Evolutionary conservation across 2,113 vertebrate genomes (phyloP).

Genomic region (Silurus meridionalis): DNA sequence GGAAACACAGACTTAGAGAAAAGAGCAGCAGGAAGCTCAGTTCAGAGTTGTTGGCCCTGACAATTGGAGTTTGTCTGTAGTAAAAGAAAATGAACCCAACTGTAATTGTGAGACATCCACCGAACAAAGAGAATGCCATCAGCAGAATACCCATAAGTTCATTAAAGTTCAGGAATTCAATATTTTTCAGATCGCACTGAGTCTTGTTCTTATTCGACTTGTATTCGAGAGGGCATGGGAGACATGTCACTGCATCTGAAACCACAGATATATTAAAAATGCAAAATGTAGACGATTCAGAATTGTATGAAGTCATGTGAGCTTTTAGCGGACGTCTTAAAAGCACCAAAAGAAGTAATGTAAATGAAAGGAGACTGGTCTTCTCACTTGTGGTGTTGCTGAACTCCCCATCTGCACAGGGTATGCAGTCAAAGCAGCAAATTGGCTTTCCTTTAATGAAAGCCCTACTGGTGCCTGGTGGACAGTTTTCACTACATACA

Average conservation of each 20-base stretch:
- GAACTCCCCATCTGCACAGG: conserved; percentile 74
- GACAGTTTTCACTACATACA: conserved; percentile 74
- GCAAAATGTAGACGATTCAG: conserved; percentile 61
- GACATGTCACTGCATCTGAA: conserved; percentile 77
- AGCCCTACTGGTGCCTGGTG: conserved; percentile 68
- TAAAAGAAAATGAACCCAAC: conserved; percentile 72
- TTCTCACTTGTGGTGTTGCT: conserved; percentile 78
- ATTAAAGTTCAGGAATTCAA: conserved; percentile 72
- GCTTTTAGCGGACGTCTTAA: conserved; percentile 60
- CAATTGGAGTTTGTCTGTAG: conserved; percentile 72
- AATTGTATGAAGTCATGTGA: conserved; percentile 54
- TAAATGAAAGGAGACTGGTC: conserved; percentile 59
- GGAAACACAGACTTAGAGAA: conserved; percentile 72
- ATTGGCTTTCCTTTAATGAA: conserved; percentile 72
- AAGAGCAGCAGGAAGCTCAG: conserved; percentile 75
- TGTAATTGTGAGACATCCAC: conserved; percentile 67
- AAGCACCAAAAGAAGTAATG: conserved; percentile 60
- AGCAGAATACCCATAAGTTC: conserved; percentile 73
- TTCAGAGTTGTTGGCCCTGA: conserved; percentile 75
- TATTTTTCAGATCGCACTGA: conserved; percentile 70
- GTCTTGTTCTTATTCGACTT: conserved; percentile 71
- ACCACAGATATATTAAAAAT: conserved; percentile 68
- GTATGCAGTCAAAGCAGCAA: conserved; percentile 77
- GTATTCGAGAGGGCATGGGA: conserved; percentile 72
- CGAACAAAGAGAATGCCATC: conserved; percentile 70